Percentiles rank a stretch among this genome's conserved stretches.
phyloP scores from a whole-genome alignment of 2,888 invertebrate species.

The Crossocerus cetratus region DNA sequence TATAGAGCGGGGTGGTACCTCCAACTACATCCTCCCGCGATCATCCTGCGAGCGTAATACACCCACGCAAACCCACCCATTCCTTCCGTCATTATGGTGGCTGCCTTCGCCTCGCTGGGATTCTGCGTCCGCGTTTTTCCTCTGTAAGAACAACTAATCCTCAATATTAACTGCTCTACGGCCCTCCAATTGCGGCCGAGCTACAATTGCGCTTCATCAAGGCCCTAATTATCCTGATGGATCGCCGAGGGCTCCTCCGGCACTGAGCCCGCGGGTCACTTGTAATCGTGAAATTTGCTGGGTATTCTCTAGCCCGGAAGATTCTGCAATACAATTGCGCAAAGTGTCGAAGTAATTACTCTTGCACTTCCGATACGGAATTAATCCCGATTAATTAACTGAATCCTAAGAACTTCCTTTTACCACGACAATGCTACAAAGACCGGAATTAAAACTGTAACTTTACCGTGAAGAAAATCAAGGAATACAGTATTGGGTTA shows the following conservation, averaged over 20 bases:
- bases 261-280: too few relatives aligned
- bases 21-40: constrained; percentile 8
- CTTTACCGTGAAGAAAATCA: too few relatives aligned
- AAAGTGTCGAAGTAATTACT: too few relatives aligned
- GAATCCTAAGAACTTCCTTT: too few relatives aligned
- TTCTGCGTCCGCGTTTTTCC: not conserved
- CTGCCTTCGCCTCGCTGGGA: not conserved
- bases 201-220: not conserved
- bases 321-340: too few relatives aligned
- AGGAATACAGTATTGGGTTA: too few relatives aligned
- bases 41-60: constrained; percentile 13
- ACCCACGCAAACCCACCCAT: not conserved
- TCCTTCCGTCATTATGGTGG: not conserved
- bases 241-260: not conserved
- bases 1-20: constrained; percentile 39
- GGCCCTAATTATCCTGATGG: not conserved
- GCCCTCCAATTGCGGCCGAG: not conserved
- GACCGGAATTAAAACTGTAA: too few relatives aligned
- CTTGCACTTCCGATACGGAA: too few relatives aligned
- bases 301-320: too few relatives aligned
- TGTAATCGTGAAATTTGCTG: too few relatives aligned
- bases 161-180: not conserved
- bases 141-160: constrained; percentile 22
- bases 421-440: too few relatives aligned
- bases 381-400: too few relatives aligned